Conservation (phyloP, 2,888 invertebrate species). For the Patella ulyssiponensis region DNA sequence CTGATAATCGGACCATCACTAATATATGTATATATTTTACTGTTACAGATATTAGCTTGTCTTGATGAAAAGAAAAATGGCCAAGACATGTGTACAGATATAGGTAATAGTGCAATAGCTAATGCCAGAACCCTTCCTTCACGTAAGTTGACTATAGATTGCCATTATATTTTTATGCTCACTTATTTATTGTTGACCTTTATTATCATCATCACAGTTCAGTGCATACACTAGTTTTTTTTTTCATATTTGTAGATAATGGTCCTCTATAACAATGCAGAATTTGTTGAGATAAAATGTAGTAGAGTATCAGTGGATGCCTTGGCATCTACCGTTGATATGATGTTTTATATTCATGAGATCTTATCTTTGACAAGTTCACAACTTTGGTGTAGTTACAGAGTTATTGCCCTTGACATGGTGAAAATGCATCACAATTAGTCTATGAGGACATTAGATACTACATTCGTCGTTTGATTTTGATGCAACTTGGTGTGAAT, state of each 20-base stretch:
- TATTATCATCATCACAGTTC: neutral
- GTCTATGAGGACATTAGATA: no score
- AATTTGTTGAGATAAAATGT: neutral
- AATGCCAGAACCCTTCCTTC: constrained; percentile 66
- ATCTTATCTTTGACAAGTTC: no score
- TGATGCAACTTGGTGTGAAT: no score
- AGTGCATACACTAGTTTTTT: no score
- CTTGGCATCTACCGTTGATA: no score
- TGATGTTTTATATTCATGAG: no score
- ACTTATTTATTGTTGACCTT: neutral
- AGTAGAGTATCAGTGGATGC: neutral
- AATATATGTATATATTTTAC: constrained; percentile 9
- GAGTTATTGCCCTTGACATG: no score
- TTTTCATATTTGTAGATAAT: no score
- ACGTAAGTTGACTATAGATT: constrained; percentile 69
- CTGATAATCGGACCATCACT: no score
- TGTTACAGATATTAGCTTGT: constrained; percentile 67
- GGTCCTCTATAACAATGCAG: neutral
- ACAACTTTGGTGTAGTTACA: no score
- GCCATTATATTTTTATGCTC: neutral
- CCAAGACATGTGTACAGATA: constrained; percentile 66
- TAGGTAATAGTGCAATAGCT: constrained; percentile 63
- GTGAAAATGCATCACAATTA: no score
- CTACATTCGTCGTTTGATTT: no score
- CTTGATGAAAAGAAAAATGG: constrained; percentile 57